phyloP scores from a whole-genome alignment of 1,140 invertebrate species.

The Rhyacophila brunnea region DNA sequence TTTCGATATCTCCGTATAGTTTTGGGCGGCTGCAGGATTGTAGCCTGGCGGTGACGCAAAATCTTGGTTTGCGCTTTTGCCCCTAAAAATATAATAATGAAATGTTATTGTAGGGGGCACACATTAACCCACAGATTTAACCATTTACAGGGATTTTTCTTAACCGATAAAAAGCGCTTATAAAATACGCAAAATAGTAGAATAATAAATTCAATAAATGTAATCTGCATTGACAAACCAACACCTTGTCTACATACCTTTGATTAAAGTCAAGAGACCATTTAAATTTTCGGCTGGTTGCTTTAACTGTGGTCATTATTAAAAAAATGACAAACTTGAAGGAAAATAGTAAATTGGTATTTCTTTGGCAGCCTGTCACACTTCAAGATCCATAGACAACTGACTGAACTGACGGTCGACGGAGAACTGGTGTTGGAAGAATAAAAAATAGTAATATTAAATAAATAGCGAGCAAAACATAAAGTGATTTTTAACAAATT shows the following conservation, averaged over 20 bases:
- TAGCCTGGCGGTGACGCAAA: conserved; percentile 82
- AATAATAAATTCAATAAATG: not conserved
- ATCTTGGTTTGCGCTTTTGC: conserved; percentile 41
- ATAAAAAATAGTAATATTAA: too few species aligned
- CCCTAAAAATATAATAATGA: conserved; percentile 20
- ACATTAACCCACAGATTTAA: too few species aligned
- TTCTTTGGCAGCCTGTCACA: too few species aligned
- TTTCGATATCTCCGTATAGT: conserved; percentile 71
- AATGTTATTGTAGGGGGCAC: not conserved
- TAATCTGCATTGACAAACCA: not conserved
- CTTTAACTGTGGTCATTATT: conserved; percentile 39
- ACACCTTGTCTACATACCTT: conserved; percentile 21
- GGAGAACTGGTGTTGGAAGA: too few species aligned
- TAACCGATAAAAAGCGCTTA: too few species aligned
- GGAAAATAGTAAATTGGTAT: not conserved
- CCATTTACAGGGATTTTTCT: too few species aligned
- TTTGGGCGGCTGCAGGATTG: conserved; percentile 67
- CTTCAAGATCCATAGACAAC: too few species aligned
- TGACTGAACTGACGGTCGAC: too few species aligned
- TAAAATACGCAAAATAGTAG: too few species aligned
- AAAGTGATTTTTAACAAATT: too few species aligned
- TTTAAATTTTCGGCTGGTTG: conserved; percentile 46
- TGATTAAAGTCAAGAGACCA: conserved; percentile 44
- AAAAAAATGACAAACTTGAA: not conserved
- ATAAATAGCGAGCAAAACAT: too few species aligned